Evolutionary conservation across 2,888 invertebrate genomes (phyloP).

Genomic region (Eustalomyia histrio): DNA sequence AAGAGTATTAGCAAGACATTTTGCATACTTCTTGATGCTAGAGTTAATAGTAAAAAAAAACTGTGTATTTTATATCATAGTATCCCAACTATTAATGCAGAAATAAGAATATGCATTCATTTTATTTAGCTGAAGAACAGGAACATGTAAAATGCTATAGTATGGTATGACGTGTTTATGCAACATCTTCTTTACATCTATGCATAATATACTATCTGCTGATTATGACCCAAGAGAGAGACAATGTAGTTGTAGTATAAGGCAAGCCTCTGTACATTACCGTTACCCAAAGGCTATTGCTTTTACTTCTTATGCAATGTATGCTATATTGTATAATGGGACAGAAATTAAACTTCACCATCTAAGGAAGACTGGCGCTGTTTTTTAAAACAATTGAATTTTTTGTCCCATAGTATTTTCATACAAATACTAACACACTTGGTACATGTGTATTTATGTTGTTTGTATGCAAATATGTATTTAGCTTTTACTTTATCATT

Average conservation of each 20-base stretch:
- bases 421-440: background rate
- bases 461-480: background rate
- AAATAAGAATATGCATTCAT: conserved; percentile 9
- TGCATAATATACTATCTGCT: background rate
- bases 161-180: background rate
- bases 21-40: too few species aligned
- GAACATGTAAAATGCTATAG: background rate
- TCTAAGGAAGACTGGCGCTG: background rate
- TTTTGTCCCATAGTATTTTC: background rate
- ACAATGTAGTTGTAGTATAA: background rate
- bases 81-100: background rate
- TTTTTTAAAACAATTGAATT: background rate
- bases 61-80: background rate
- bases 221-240: conserved; percentile 30
- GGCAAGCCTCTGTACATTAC: background rate
- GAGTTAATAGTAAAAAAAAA: too few species aligned
- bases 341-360: background rate
- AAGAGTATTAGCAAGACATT: too few species aligned
- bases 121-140: background rate
- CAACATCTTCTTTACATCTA: background rate
- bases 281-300: conserved; percentile 25
- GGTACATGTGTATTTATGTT: background rate
- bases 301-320: background rate
- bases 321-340: background rate
- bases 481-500: conserved; percentile 7